Evolutionary conservation across 2,888 invertebrate species (phyloP), one percentile per base, ranked within the genome.

Genomic region (Drosophila quasianomalipes): DNA sequence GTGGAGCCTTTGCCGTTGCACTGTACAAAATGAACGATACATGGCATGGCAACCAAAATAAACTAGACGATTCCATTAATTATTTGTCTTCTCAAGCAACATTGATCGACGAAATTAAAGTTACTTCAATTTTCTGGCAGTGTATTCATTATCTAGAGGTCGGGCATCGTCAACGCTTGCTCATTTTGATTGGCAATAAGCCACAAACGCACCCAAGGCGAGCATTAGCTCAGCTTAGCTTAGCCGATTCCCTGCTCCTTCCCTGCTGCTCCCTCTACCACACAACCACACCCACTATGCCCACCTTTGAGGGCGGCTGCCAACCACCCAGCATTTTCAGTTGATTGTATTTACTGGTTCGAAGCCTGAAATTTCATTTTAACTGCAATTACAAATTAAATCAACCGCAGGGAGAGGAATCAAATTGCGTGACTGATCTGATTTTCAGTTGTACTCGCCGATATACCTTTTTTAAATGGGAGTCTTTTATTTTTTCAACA

Each of bases 131-230:
- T 68, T 72, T 72, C 22, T 54, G 3, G 1, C 68, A 73, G 76
- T 79, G 73, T 53, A 59, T 35, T 1, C 53, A 30, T 55, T 61
- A 74, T 66, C 51, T 76, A 44, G 44, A 39, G 55, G 51, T 39
- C 41, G 49, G 39, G 49, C 67, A 54, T 59, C 64, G 65, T 66
- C 66, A 53, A 31, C 70, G 60, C 53, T 51, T 49, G 65, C 68
- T 76, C 59, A 76, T 82, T 75, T 82, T 84, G 83, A 86, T 84
- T 84, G 87, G 73, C 83, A 84, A 84, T 84, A 84, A 86, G 85
- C 84, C 75, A 55, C 72, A 82, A 86, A 85, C 82, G 67, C 75
- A 82, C 85, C 84, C 83, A 80, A 72, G 86, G 86, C 83, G 83
- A 71, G 74, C 77, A 75, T 81, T 88, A 73, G 68, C 55, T 73